Evolutionary conservation across 2,113 vertebrate genomes (phyloP), one percentile per base, ranked within the genome.

Genomic region (Haemorhous mexicanus): DNA sequence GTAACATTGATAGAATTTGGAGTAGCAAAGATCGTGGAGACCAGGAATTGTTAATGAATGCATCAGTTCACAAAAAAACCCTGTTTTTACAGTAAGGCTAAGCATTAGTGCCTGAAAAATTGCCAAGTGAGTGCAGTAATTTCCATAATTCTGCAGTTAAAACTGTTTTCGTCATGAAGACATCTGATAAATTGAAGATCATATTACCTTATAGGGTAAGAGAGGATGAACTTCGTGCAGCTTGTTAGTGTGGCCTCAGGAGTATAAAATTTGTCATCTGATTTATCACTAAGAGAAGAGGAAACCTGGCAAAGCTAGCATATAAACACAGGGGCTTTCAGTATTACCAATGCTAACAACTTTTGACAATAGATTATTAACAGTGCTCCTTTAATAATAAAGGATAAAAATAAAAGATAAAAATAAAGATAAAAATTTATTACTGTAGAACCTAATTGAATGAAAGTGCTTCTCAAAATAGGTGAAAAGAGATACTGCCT

Each of bases 131-230:
- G 33, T 68, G 46, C 46, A 84, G 41, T 88, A 44, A 81, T 94
- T 93, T 95, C 64, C 5, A 2, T 94, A 94, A 91, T 90, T 94
- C 78, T 61, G 46, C 68, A 74, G 43, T 85, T 90, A 87, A 77
- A 95, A 63, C 30, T 84, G 30, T 55, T 72, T 94, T 58, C 86
- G 68, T 88, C 35, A 43, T 59, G 74, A 86, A 74, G 33, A n/a
- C 33, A 23, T 83, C 75, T 91, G 86, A 92, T 90, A 87, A 77
- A 90, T 94, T 89, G 52, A 80, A 75, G 23, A 67, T 90, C 22
- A 66, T 70, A 70, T 37, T 95, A 61, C 82, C 94, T 87, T 81
- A 75, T 12, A 16, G 75, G 58, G 74, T 86, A 63, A 85, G 52
- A 87, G 66, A 82, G 30, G 46, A 72, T 82, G 75, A 94, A 61